These are phyloP conservation scores for Borostomias antarcticus DNA, from an alignment of 2,797 vertebrate genomes.

Conservation along the genomic window DNA sequence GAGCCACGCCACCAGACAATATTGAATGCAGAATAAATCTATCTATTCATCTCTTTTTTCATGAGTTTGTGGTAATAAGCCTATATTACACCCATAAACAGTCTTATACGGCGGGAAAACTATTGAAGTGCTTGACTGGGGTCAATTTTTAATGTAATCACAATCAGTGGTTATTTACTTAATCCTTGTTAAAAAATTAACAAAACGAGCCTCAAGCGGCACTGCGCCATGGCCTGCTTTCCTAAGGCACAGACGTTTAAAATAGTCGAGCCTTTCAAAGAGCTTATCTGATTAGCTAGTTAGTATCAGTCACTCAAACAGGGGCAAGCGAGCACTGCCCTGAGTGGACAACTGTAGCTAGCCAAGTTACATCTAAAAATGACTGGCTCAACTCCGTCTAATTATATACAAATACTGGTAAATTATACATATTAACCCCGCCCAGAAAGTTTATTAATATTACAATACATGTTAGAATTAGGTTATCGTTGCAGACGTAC, in stretches of 20 bases:
- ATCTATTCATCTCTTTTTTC: no score
- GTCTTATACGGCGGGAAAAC: no score
- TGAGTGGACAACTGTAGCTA: conserved; percentile 14
- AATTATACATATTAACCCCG: no score
- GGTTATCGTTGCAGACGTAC: not conserved
- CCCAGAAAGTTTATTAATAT: no score
- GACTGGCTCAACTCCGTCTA: not conserved
- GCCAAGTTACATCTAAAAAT: conserved; percentile 6
- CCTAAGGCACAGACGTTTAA: conserved; percentile 19
- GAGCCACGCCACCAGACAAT: not conserved
- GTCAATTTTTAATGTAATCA: no score
- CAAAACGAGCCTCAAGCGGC: not conserved
- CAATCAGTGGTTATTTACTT: no score
- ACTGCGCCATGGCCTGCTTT: not conserved
- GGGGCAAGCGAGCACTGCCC: conserved; percentile 10
- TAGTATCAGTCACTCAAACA: conserved; percentile 25
- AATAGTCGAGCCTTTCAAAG: conserved; percentile 39
- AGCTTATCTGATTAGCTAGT: conserved; percentile 47
- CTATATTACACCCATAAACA: no score
- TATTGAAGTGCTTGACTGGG: no score
- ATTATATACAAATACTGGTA: not conserved
- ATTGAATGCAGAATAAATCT: no score
- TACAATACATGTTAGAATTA: not conserved
- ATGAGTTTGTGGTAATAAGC: no score
- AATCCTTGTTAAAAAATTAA: not conserved